Base-by-base conservation (phyloP, 2,113 vertebrate species). In the Cyprinodon tularosa region DNA sequence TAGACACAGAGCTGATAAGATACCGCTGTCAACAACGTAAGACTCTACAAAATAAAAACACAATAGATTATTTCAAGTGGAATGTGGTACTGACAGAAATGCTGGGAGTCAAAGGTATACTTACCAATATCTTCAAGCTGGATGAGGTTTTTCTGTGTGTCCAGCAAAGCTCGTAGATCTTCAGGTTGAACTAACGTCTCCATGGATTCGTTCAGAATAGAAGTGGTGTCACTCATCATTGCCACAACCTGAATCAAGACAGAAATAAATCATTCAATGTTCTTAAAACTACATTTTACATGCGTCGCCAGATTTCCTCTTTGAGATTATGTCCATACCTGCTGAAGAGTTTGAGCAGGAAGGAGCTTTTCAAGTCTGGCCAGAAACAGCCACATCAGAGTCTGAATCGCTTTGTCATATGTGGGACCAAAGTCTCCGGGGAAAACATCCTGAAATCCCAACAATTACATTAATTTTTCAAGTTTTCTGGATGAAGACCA, bases 301-400 rank as follows among this genome's bases (percentile, higher is more conserved):
- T 8, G 10, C 14, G 5, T 20, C 6, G 15, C 39, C 62, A 38
- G n/a, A 57, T 9, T 4, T 57, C 50, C 48, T 53, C 29, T 5
- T 57, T n/a, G 50, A 29, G 12, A 53, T 50, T 0, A 29, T n/a
- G 38, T 39, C 22, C 1, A 12, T 90, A 94, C 93, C 91, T 94
- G 93, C 68, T 88, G 87, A 9, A 94, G 86, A 42, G 88, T 88
- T 76, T 90, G 88, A 6, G 72, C 65, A 7, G 91, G 91, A 64
- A 94, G 79, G 71, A 94, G 86, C 71, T 93, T 91, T 70, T 96
- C 95, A n/a, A 96, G 88, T 68, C 94, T 91, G 75, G 89, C 93
- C 67, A 96, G 72, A 71, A 95, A 96, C 69, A 96, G 92, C 83
- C 94, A 95, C 82, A 96, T 92, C 66, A 96, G 67, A 20, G 91